Evolutionary conservation across 2,888 invertebrate species (phyloP).

Genomic region (Apeira syringaria): DNA sequence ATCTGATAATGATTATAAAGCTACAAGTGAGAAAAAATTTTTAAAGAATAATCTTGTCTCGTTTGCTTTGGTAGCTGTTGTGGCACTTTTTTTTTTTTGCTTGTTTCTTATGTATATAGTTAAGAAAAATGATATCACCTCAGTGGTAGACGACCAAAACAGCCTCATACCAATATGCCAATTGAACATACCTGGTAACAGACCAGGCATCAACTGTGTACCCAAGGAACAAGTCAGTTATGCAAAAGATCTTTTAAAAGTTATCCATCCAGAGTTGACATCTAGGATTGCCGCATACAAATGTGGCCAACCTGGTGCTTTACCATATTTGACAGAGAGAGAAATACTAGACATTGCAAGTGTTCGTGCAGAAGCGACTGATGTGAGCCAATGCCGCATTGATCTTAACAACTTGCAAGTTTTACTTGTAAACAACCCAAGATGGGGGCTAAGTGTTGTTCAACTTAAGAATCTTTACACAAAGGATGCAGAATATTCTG

Average conservation of each 20-base stretch:
- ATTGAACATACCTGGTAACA: constrained; percentile 72
- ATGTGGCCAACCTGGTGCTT: constrained; percentile 77
- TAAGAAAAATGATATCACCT: constrained; percentile 83
- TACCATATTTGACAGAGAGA: constrained; percentile 85
- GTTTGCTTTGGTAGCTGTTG: constrained; percentile 84
- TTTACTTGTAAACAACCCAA: constrained; percentile 87
- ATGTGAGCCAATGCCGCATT: constrained; percentile 73
- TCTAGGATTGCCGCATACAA: constrained; percentile 81
- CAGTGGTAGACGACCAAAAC: constrained; percentile 78
- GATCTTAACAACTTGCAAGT: constrained; percentile 87
- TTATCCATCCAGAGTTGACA: constrained; percentile 86
- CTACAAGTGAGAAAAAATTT: constrained; percentile 72
- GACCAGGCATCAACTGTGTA: constrained; percentile 86
- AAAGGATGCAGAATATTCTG: constrained; percentile 58
- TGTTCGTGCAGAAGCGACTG: constrained; percentile 49
- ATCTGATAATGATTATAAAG: constrained; percentile 69
- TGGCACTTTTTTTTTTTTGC: constrained; percentile 86
- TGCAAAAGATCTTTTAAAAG: constrained; percentile 85
- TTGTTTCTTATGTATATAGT: constrained; percentile 87
- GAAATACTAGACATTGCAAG: constrained; percentile 85
- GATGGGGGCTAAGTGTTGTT: constrained; percentile 88
- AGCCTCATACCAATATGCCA: constrained; percentile 84
- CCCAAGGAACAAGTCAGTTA: constrained; percentile 84
- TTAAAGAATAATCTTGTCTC: constrained; percentile 86
- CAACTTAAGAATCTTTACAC: constrained; percentile 62